phyloP scores from a whole-genome alignment of 2,888 invertebrate species.

The Macrosoma leucophasiata region DNA sequence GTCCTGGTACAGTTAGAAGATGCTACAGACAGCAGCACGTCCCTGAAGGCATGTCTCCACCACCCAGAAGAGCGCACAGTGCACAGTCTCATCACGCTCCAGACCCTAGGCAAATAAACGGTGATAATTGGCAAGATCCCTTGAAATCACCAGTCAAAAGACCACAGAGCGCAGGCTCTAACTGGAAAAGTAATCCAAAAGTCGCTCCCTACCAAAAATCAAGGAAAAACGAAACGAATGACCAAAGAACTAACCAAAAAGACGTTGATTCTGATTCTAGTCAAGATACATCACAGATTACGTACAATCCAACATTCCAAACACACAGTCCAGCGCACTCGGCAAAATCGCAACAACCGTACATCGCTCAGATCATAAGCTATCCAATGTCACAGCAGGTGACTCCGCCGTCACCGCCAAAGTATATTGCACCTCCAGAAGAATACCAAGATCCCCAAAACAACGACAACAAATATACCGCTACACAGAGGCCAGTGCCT shows the following conservation, averaged over 20 bases:
- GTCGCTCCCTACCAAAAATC: constrained; percentile 57
- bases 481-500: constrained; percentile 37
- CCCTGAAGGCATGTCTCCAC: constrained; percentile 60
- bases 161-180: constrained; percentile 61
- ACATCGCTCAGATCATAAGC: constrained; percentile 66
- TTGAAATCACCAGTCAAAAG: constrained; percentile 63
- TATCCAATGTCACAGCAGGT: constrained; percentile 69
- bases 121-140: constrained; percentile 60
- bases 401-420: constrained; percentile 61
- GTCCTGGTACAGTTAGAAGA: constrained; percentile 48
- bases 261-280: constrained; percentile 33
- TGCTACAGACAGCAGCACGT: constrained; percentile 56
- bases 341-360: constrained; percentile 58
- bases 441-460: constrained; percentile 68
- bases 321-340: constrained; percentile 68
- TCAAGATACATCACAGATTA: constrained; percentile 63
- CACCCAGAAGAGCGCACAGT: constrained; percentile 54
- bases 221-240: constrained; percentile 54
- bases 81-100: constrained; percentile 53
- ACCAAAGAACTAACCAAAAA: constrained; percentile 46
- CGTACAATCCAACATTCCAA: constrained; percentile 72
- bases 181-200: constrained; percentile 66
- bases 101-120: constrained; percentile 51
- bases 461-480: constrained; percentile 48
- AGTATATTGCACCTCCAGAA: constrained; percentile 65